Conservation (phyloP, 2,113 vertebrate species). For the Chaetops frenatus region DNA sequence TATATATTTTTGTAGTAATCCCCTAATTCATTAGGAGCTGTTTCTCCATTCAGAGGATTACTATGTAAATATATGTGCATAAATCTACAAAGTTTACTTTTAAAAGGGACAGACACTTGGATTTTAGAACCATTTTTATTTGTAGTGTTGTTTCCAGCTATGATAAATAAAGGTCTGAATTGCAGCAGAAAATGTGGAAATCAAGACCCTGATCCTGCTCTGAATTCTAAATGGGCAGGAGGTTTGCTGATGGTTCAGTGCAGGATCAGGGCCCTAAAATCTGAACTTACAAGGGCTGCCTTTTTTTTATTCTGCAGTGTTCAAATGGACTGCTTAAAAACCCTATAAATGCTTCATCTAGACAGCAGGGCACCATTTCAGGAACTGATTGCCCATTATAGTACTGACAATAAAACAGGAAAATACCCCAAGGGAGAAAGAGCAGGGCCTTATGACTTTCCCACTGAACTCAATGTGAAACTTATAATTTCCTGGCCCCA, state of each 20-base stretch:
- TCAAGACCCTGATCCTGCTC: background rate
- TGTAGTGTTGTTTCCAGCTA: slow-evolving; percentile 27
- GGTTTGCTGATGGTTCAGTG: background rate
- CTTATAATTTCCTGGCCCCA: slow-evolving; percentile 31
- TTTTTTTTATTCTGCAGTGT: slow-evolving; percentile 26
- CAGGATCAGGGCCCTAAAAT: slow-evolving; percentile 15
- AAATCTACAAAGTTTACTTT: slow-evolving; percentile 40
- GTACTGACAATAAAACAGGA: slow-evolving; percentile 49
- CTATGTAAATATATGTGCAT: slow-evolving; percentile 49
- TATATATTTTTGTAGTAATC: slow-evolving; percentile 22
- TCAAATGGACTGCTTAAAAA: slow-evolving; percentile 52
- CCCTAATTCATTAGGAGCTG: slow-evolving; percentile 13
- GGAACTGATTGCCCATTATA: slow-evolving; percentile 60
- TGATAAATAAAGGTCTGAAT: slow-evolving; percentile 45
- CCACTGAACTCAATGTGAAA: slow-evolving; percentile 38
- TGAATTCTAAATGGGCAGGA: slow-evolving; percentile 19
- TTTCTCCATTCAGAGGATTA: slow-evolving; percentile 8
- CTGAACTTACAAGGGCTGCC: background rate
- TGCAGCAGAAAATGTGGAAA: background rate
- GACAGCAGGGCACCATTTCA: slow-evolving; percentile 61
- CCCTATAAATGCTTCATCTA: slow-evolving; percentile 55
- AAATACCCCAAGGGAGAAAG: slow-evolving; percentile 43
- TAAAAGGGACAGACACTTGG: background rate
- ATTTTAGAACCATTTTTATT: slow-evolving; percentile 31
- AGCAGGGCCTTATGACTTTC: slow-evolving; percentile 33